Evolutionary conservation across 2,797 vertebrate genomes (phyloP), one percentile per base, ranked within the genome.

Genomic region (Spheniscus humboldti): DNA sequence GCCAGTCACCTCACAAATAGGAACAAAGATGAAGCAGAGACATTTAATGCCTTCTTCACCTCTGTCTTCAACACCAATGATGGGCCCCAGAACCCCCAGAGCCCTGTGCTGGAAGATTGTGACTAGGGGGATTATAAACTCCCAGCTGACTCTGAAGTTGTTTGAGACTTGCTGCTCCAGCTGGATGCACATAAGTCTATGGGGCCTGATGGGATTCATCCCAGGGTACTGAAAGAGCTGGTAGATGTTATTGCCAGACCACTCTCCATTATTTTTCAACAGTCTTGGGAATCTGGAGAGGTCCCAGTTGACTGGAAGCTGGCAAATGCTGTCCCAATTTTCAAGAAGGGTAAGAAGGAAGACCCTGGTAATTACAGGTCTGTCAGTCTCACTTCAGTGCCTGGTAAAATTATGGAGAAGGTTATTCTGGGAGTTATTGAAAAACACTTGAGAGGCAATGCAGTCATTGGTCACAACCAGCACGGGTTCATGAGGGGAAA

Each of bases 221-320:
- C 13, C 31, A 78, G 11, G 11, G 8, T 41, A 48, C 27, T 48
- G 31, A 35, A 71, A 82, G 33, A 41, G 7, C 18, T 60, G 22
- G 13, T 9, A 1, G 2, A 33, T 47, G 11, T 23, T 66, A 31
- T 31, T 12, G 4, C 4, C 2, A 0, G 31, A 60, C 5, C 10
- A 71, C 17, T 59, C 41, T 39, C 33, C 8, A 2, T 45, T 52
- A 39, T 37, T 79, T 79, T 74, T 55, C 47, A 55, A 28, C 3
- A 2, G 14, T 57, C 10, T 57, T n/a, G 8, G 33, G 43, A 69
- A 50, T 27, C 24, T 75, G 28, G 22, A 59, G 37, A 63, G 17
- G 43, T 81, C 19, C 43, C 11, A 20, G 56, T 13, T 5, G 4
- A 45, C 63, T 64, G 20, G 31, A 64, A 75, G 17, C 10, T 62